Percentiles rank a stretch among this genome's conserved stretches.
Conservation (phyloP, 2,113 vertebrate genomes). For the Cervus canadensis region DNA sequence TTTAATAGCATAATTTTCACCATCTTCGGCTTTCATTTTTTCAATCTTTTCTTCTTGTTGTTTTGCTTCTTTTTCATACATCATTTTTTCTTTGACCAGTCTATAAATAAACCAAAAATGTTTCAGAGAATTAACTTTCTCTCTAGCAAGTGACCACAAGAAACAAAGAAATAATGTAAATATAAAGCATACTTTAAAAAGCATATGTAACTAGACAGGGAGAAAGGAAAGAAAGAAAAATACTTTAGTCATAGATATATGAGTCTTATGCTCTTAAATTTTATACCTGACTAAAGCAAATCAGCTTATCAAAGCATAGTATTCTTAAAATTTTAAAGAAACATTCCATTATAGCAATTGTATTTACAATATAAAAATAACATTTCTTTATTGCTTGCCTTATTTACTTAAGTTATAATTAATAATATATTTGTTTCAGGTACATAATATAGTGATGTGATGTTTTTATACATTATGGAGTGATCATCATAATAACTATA, state of each 20-base stretch:
- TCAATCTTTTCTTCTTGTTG: constrained; percentile 95
- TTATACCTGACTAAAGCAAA: neutral
- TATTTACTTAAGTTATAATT: neutral
- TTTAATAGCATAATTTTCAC: constrained; percentile 91
- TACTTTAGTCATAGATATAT: neutral
- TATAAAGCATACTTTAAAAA: constrained; percentile 35
- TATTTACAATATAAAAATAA: constrained; percentile 27
- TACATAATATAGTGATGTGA: neutral
- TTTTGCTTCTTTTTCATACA: constrained; percentile 93
- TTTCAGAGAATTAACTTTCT: constrained; percentile 46
- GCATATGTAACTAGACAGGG: neutral
- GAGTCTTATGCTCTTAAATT: neutral
- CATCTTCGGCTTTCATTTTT: constrained; percentile 89
- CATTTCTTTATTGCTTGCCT: neutral
- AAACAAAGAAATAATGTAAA: constrained; percentile 40
- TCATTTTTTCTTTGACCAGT: constrained; percentile 91
- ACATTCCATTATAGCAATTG: neutral
- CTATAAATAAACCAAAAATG: constrained; percentile 80
- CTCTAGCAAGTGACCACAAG: constrained; percentile 4
- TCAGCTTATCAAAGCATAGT: neutral
- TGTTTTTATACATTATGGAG: neutral
- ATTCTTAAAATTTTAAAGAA: constrained; percentile 28
- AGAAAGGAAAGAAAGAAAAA: neutral
- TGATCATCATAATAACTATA: neutral
- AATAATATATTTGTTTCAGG: neutral